phyloP scores from a whole-genome alignment of 2,888 invertebrate genomes.

The Drosophila percnosoma region DNA sequence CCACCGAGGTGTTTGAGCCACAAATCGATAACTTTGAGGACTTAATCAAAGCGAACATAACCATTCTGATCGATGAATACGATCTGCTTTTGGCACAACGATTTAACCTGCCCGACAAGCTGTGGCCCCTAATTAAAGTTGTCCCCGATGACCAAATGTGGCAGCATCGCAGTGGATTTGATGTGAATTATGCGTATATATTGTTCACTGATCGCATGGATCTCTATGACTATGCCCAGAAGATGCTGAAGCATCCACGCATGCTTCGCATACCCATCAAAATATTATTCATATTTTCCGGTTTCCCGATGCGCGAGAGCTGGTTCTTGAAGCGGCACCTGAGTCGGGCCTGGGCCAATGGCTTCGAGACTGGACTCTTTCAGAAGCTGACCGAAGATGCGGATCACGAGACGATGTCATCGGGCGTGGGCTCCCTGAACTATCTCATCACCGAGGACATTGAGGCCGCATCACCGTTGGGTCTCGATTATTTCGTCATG shows the following conservation, averaged over 20 bases:
- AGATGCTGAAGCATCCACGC: slow-evolving; percentile 57
- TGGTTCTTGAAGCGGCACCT: slow-evolving; percentile 62
- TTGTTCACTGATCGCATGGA: slow-evolving; percentile 68
- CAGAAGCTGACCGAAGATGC: slow-evolving; percentile 59
- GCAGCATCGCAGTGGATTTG: slow-evolving; percentile 50
- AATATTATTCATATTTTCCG: slow-evolving; percentile 62
- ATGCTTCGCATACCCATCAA: slow-evolving; percentile 64
- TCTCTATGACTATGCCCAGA: slow-evolving; percentile 62
- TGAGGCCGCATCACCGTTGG: slow-evolving; percentile 49
- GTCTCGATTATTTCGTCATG: slow-evolving; percentile 77
- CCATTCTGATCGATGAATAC: slow-evolving; percentile 62
- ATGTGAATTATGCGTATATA: slow-evolving; percentile 67
- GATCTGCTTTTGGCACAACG: slow-evolving; percentile 34
- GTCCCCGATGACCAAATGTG: slow-evolving; percentile 47
- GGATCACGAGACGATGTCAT: slow-evolving; percentile 60
- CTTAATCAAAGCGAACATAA: slow-evolving; percentile 53
- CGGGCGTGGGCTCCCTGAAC: slow-evolving; percentile 58
- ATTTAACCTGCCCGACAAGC: slow-evolving; percentile 54
- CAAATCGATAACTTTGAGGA: slow-evolving; percentile 64
- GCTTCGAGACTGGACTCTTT: slow-evolving; percentile 62
- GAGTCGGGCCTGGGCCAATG: slow-evolving; percentile 56
- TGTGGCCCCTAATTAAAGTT: slow-evolving; percentile 43
- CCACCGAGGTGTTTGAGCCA: slow-evolving; percentile 63
- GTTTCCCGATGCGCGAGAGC: slow-evolving; percentile 63
- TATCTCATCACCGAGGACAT: slow-evolving; percentile 65